These are phyloP conservation scores for Schrankia costaestrigalis DNA, from an alignment of 2,888 invertebrate genomes.

Conservation along the genomic window DNA sequence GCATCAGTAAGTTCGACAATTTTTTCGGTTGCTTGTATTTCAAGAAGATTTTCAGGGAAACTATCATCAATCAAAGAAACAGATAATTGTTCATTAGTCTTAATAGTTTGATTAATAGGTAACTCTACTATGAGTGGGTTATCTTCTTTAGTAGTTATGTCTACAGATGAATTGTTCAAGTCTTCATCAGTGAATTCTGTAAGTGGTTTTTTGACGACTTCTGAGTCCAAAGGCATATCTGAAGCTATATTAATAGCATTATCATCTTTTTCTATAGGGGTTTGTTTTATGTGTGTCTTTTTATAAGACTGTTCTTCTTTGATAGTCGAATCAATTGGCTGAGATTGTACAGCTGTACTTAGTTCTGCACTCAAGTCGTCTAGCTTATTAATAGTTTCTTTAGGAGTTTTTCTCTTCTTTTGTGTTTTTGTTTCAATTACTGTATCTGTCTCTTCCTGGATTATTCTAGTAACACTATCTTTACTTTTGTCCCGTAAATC, in stretches of 20 bases:
- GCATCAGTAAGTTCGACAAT: no score
- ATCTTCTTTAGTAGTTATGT: not conserved
- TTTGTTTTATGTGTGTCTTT: constrained; percentile 33
- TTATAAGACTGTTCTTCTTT: constrained; percentile 35
- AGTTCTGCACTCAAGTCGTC: constrained; percentile 21
- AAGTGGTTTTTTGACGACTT: constrained; percentile 1
- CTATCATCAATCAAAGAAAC: no score
- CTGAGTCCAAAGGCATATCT: constrained; percentile 8
- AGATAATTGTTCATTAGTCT: constrained; percentile 8
- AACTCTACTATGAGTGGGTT: constrained; percentile 11
- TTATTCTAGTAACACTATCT: constrained; percentile 22
- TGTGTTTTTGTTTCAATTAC: constrained; percentile 6
- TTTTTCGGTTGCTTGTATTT: no score
- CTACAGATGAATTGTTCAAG: not conserved
- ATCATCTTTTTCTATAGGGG: constrained; percentile 17
- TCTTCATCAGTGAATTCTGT: not conserved
- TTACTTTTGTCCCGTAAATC: constrained; percentile 44
- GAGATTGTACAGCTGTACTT: constrained; percentile 17
- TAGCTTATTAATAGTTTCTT: constrained; percentile 24
- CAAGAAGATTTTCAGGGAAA: no score
- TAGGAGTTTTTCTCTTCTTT: constrained; percentile 44
- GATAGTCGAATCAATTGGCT: constrained; percentile 8
- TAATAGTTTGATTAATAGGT: constrained; percentile 1
- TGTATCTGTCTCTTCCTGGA: constrained; percentile 6
- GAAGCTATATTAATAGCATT: constrained; percentile 11